These are phyloP conservation scores for Diabrotica undecimpunctata DNA, from an alignment of 1,140 invertebrate species.

Conservation along the genomic window DNA sequence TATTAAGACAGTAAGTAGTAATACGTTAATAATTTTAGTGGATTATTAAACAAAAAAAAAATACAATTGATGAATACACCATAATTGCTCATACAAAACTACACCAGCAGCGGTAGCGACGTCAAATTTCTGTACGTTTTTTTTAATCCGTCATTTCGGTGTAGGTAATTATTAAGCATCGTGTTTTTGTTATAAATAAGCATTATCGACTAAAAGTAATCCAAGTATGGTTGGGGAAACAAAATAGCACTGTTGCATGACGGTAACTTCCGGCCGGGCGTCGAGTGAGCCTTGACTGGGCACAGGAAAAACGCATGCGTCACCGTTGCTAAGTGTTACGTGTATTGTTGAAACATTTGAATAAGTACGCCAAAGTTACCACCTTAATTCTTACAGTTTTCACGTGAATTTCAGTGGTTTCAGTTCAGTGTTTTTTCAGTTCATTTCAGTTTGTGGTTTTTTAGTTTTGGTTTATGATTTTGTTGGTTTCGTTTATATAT, in stretches of 20 bases:
- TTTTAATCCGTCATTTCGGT: background rate
- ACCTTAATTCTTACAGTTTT: slow-evolving; percentile 43
- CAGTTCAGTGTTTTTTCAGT: slow-evolving; percentile 35
- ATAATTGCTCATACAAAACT: too few species aligned
- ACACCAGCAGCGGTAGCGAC: too few species aligned
- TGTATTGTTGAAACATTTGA: slow-evolving; percentile 45
- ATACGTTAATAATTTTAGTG: too few species aligned
- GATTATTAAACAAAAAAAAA: too few species aligned
- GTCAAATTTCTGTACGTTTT: too few species aligned
- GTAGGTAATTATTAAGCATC: background rate
- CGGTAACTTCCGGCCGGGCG: slow-evolving; percentile 44
- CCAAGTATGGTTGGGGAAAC: slow-evolving; percentile 35
- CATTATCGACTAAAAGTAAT: slow-evolving; percentile 25
- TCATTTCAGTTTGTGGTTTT: slow-evolving; percentile 11
- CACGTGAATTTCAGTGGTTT: slow-evolving; percentile 44
- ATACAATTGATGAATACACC: too few species aligned
- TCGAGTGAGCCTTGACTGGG: slow-evolving; percentile 36
- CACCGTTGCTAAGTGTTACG: slow-evolving; percentile 42
- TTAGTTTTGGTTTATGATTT: slow-evolving; percentile 12
- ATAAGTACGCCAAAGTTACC: slow-evolving; percentile 43
- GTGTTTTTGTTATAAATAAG: slow-evolving; percentile 19
- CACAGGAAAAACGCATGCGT: slow-evolving; percentile 37
- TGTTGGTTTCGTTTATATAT: slow-evolving; percentile 11
- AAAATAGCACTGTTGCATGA: slow-evolving; percentile 47
- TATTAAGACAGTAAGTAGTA: too few species aligned